Base-by-base conservation (phyloP, 2,113 vertebrate species). In the Mastomys coucha region DNA sequence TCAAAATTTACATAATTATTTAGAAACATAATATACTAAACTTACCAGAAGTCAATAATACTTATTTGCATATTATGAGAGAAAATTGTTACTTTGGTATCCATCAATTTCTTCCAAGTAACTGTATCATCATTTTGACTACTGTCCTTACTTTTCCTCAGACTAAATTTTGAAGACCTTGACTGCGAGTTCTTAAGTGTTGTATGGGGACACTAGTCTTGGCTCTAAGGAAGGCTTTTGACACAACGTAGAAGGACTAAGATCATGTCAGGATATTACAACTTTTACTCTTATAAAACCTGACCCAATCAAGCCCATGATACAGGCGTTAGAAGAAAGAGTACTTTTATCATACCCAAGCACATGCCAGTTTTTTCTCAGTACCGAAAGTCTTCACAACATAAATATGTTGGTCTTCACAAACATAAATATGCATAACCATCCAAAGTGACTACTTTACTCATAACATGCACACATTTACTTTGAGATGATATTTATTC, bases 141-240 rank as follows among this genome's bases (percentile, higher is more conserved):
- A 31, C 0, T 94, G 75, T 90, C 58, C 88, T 36, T 45, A 73
- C 3, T 58, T 96, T 92, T 60, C 11, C 28, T 60, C 4, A 58
- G 36, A 95, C 92, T 84, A 96, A 97, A 89, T 90, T 96, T 53
- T 77, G 69, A 93, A 2, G 4, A 93, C 12, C 28, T 69, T 36
- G 49, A 89, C 49, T 86, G 4, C 9, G 94, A 28, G 20, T 12
- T 58, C 85, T 51, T 91, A 42, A 86, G 91, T 94, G 93, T 82
- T 96, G 73, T 88, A 0, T 73, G 5, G 2, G 42, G 13, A 90
- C 7, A 87, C 24, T 93, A 95, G 31, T 96, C 90, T 77, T 82
- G 90, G 90, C 90, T 69, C 1, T 95, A 98, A 91, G 77, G 96
- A 97, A 93, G 93, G 19, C 11, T 88, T 88, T 92, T 58, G 96